Evolutionary conservation across 2,797 vertebrate genomes (phyloP), one percentile per base, ranked within the genome.

Genomic region (Australoheros facetus): DNA sequence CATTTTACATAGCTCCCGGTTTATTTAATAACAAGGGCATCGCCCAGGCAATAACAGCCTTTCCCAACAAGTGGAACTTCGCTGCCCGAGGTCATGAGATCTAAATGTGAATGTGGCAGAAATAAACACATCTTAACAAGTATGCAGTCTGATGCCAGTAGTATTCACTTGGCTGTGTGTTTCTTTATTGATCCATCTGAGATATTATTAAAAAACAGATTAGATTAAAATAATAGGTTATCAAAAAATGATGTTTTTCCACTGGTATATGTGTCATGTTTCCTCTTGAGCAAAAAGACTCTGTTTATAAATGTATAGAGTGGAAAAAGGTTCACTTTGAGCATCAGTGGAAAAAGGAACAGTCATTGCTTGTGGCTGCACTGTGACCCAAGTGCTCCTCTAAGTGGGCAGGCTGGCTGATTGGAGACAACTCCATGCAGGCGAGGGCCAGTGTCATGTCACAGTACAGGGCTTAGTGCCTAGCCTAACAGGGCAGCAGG

Each of bases 401-500:
- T 83, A 79, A 90, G 82, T 87, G 85, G 86, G 56, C 56, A 23
- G 73, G 64, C 37, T 9, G 82, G 58, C 75, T 51, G 79, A 85
- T 71, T 17, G 42, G 58, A 76, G 80, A 78, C 84, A 72, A 77
- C 81, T 87, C 79, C 28, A 64, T 59, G 78, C 71, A 81, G 85
- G 81, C 55, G 7, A 23, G 72, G 81, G 80, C 78, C 77, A 87
- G 84, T 78, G 89, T 89, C 88, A 77, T 85, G 91, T 90, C 92
- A 85, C 77, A 75, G 86, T 48, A n/a, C 53, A 74, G 70, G 74
- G 86, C 83, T 92, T 88, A 85, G 86, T 88, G 79, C 71, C 74
- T 77, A 48, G 87, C 90, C 91, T 92, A 94, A 89, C 85, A 75
- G 71, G 85, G 85, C 85, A 81, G 64, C 87, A 80, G 90, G 90